phyloP scores from a whole-genome alignment of 2,797 vertebrate species.

The Alauda arvensis region DNA sequence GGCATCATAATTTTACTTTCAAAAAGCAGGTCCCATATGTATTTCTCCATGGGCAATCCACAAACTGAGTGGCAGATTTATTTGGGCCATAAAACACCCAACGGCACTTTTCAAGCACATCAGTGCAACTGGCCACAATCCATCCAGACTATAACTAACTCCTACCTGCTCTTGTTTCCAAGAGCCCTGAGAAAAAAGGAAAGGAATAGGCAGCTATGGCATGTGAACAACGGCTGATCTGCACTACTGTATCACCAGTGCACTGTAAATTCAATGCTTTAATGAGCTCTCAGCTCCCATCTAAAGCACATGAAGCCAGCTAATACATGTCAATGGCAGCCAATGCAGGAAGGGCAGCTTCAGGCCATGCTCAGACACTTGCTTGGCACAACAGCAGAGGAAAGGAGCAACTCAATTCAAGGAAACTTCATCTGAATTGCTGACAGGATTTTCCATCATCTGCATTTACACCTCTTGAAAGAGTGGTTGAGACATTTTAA shows the following conservation, averaged over 20 bases:
- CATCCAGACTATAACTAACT: background rate
- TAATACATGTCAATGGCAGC: background rate
- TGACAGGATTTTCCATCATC: background rate
- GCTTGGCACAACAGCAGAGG: background rate
- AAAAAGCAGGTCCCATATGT: background rate
- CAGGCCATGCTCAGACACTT: background rate
- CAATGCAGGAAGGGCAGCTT: background rate
- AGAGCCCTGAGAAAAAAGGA: conserved; percentile 15
- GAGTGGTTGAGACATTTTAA: background rate
- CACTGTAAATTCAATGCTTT: background rate
- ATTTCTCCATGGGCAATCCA: background rate
- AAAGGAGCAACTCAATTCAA: background rate
- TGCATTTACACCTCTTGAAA: background rate
- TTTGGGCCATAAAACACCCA: background rate
- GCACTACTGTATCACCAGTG: background rate
- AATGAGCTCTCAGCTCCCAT: background rate
- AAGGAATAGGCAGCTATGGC: background rate
- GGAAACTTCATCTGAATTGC: background rate
- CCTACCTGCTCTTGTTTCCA: background rate
- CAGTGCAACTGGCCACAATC: background rate
- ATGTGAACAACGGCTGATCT: background rate
- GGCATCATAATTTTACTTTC: background rate
- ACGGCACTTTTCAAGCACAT: background rate
- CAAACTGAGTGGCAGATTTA: background rate
- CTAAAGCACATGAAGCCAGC: background rate